These are phyloP conservation scores for Cotesia typhae DNA, from an alignment of 1,140 invertebrate genomes.

Conservation along the genomic window DNA sequence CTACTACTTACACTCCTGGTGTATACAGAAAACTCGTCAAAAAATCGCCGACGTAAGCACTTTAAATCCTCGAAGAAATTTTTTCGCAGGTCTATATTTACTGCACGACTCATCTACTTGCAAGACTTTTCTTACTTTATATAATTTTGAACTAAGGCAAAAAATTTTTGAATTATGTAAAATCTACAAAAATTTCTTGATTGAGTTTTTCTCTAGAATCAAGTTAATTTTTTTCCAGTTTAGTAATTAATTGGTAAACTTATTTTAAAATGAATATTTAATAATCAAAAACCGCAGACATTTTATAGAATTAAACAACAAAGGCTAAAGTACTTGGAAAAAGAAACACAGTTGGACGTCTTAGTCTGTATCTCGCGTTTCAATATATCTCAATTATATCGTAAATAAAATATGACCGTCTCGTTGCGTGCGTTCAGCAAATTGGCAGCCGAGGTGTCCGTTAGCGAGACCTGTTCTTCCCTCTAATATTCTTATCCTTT, in stretches of 20 bases:
- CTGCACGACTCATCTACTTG: conserved; percentile 16
- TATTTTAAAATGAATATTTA: no score
- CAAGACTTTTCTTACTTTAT: neutral
- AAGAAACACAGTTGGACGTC: conserved; percentile 49
- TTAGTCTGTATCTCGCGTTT: conserved; percentile 50
- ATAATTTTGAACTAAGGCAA: no score
- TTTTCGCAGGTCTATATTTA: no score
- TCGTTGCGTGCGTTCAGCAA: conserved; percentile 56
- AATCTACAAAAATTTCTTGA: no score
- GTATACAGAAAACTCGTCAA: conserved; percentile 5
- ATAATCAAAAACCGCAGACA: conserved; percentile 34
- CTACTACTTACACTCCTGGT: no score
- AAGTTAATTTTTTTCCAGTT: no score
- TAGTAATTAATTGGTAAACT: no score
- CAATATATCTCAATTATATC: conserved; percentile 64
- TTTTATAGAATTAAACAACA: conserved; percentile 9
- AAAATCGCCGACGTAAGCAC: conserved; percentile 44
- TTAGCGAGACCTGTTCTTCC: conserved; percentile 52
- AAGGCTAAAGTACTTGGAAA: neutral
- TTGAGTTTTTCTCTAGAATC: no score
- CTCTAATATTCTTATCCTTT: conserved; percentile 33
- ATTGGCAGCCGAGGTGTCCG: conserved; percentile 55
- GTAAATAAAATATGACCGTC: conserved; percentile 60
- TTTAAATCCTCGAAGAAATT: conserved; percentile 34
- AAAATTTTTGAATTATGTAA: no score